Evolutionary conservation across 2,797 vertebrate species (phyloP), one percentile per base, ranked within the genome.

Genomic region (Channa striata): DNA sequence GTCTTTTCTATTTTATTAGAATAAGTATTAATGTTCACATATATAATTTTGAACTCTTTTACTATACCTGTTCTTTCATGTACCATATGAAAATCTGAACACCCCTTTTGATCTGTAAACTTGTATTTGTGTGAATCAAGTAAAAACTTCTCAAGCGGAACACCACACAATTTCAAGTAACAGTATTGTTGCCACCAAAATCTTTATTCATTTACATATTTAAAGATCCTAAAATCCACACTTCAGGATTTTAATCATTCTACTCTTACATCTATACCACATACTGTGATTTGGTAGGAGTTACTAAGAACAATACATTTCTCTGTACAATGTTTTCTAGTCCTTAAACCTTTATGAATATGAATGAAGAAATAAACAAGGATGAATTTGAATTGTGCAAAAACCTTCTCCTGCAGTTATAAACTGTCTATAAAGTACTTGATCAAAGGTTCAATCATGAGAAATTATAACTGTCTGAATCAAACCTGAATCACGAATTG

Each of bases 171-270:
- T 40, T 62, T 68, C 23, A 81, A 59, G 19, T 5, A 2, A 56
- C 6, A 33, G 23, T 36, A 57, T 13, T 69, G 58, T 47, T 54
- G 25, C 25, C 74, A 80, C 62, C 82, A 84, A 87, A 57, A 87
- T 65, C 70, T 91, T 90, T 90, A 89, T 88, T 90, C 3, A 81
- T 91, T 84, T 89, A 89, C 86, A 93, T 84, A 87, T 88, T 76
- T 88, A 81, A 83, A 90, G 33, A 65, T 12, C 72, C 80, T 73
- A 50, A 85, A 83, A 82, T 50, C 54, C 68, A 80, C 25, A 71
- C 21, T 39, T 57, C 11, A 52, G 57, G 61, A 81, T 78, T 72
- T 78, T 8, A 69, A 48, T 80, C 64, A 54, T 30, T 69, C 65
- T 71, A 74, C 36, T 56, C 33, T 58, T 11, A 11, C 8, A 44